phyloP scores from a whole-genome alignment of 2,888 invertebrate genomes.

The Cheilosia pagana region DNA sequence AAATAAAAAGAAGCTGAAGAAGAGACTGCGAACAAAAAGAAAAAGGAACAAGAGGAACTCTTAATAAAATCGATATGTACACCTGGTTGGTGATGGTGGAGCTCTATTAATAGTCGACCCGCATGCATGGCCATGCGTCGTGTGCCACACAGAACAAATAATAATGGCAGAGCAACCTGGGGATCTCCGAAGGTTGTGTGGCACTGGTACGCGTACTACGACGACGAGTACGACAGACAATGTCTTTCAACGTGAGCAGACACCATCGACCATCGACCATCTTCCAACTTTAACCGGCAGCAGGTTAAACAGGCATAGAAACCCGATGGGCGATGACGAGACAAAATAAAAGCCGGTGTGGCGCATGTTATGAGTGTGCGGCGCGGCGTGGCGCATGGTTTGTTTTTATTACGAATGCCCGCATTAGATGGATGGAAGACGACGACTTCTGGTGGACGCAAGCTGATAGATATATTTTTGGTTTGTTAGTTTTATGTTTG shows the following conservation, averaged over 20 bases:
- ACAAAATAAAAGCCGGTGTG: slow-evolving; percentile 54
- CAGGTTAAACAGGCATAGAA: slow-evolving; percentile 67
- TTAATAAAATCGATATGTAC: slow-evolving; percentile 72
- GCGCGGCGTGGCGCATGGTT: slow-evolving; percentile 53
- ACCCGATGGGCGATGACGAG: slow-evolving; percentile 52
- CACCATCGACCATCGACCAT: slow-evolving; percentile 19
- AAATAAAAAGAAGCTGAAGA: slow-evolving; percentile 13
- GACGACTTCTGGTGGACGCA: slow-evolving; percentile 63
- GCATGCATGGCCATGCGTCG: slow-evolving; percentile 74
- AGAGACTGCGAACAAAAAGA: slow-evolving; percentile 3
- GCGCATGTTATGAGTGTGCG: slow-evolving; percentile 28
- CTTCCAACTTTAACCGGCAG: slow-evolving; percentile 44
- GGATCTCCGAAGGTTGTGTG: slow-evolving; percentile 69
- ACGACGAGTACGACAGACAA: slow-evolving; percentile 38
- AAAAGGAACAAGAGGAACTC: slow-evolving; percentile 31
- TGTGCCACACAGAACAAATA: slow-evolving; percentile 72
- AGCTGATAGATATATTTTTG: slow-evolving; percentile 65
- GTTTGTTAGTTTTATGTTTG: slow-evolving; percentile 21
- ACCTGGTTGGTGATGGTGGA: slow-evolving; percentile 73
- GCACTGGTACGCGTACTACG: slow-evolving; percentile 22
- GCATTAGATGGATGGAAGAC: slow-evolving; percentile 68
- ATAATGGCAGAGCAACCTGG: slow-evolving; percentile 67
- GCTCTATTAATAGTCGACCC: slow-evolving; percentile 75
- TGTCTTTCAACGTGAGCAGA: slow-evolving; percentile 66
- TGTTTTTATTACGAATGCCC: slow-evolving; percentile 55